Evolutionary conservation across 2,888 invertebrate genomes (phyloP).

Genomic region (Cerceris rybyensis): DNA sequence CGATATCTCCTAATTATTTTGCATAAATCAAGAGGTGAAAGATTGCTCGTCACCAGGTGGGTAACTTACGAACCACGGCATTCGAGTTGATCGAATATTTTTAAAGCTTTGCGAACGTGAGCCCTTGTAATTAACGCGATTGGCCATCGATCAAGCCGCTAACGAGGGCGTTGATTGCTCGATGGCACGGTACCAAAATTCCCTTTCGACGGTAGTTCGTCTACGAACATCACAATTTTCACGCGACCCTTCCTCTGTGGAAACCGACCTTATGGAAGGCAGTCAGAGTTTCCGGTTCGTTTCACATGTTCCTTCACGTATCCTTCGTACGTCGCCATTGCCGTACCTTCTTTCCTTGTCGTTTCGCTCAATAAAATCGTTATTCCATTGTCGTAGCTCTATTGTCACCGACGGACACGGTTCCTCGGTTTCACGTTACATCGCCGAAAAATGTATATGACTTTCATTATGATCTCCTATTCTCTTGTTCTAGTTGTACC

Average conservation of each 20-base stretch:
- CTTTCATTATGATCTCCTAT: too few relatives aligned
- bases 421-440: slow-evolving; percentile 11
- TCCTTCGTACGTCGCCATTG: slow-evolving; percentile 55
- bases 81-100: slow-evolving; percentile 54
- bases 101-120: slow-evolving; percentile 34
- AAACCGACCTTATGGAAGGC: slow-evolving; percentile 50
- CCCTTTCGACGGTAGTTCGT: slow-evolving; percentile 18
- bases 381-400: slow-evolving; percentile 12
- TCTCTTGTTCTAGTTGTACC: too few relatives aligned
- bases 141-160: slow-evolving; percentile 57
- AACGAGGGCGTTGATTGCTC: slow-evolving; percentile 67
- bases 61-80: slow-evolving; percentile 2
- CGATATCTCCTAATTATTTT: slow-evolving; percentile 22
- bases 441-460: neutral
- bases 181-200: slow-evolving; percentile 64
- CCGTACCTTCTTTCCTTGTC: slow-evolving; percentile 13
- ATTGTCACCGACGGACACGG: neutral
- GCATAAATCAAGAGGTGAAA: slow-evolving; percentile 28
- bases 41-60: neutral
- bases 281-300: slow-evolving; percentile 43
- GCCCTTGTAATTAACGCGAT: slow-evolving; percentile 57
- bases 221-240: slow-evolving; percentile 3
- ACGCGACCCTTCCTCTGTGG: slow-evolving; percentile 39
- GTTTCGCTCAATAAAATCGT: slow-evolving; percentile 36
- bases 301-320: slow-evolving; percentile 37